These are phyloP conservation scores for Daphoenositta chrysoptera DNA, from an alignment of 2,113 vertebrate species.

Conservation along the genomic window DNA sequence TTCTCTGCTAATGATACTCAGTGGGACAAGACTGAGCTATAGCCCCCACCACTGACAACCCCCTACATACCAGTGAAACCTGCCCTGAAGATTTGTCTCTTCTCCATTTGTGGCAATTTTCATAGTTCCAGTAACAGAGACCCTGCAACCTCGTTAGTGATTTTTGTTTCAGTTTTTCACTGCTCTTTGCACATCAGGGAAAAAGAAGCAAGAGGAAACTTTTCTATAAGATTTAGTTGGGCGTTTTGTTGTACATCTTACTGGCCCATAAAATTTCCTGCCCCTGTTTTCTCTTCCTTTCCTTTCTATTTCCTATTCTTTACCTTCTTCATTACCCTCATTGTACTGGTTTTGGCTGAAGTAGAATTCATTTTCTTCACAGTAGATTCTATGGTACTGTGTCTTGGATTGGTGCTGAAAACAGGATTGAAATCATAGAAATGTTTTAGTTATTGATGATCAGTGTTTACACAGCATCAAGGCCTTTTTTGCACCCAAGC, in stretches of 20 bases:
- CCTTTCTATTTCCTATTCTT: not conserved
- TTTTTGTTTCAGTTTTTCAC: not conserved
- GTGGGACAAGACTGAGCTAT: not conserved
- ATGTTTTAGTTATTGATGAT: not conserved
- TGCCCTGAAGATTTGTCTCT: not conserved
- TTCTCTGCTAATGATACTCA: not conserved
- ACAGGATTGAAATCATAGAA: not conserved
- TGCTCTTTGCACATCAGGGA: not conserved
- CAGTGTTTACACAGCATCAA: not conserved
- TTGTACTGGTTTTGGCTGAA: not conserved
- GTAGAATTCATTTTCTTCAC: not conserved
- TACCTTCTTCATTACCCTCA: not conserved
- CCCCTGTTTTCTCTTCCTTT: not conserved
- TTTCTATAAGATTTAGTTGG: not conserved
- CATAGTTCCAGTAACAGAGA: not conserved
- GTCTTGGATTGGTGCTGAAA: not conserved
- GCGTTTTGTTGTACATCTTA: not conserved
- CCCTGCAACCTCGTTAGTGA: fast-evolving
- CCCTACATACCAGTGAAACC: not conserved
- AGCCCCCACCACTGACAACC: not conserved
- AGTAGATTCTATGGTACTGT: not conserved
- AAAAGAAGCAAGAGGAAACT: not conserved
- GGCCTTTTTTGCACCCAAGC: not conserved
- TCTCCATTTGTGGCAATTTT: not conserved
- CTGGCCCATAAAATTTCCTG: not conserved